Evolutionary conservation across 2,113 vertebrate species (phyloP).

Genomic region (Gnathochromis pfefferi): DNA sequence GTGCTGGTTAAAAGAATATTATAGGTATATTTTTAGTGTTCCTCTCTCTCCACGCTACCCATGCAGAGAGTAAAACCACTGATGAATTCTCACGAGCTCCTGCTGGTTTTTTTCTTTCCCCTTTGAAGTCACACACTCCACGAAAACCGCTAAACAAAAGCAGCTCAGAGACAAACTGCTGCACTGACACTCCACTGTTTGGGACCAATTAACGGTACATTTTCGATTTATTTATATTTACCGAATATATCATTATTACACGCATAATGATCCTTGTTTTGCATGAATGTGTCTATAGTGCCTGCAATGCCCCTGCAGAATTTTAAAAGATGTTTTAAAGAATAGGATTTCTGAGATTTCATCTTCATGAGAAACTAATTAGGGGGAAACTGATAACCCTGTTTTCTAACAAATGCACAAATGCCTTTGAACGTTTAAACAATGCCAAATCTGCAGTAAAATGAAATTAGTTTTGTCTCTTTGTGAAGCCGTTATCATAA

Average conservation of each 20-base stretch:
- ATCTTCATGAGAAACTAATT: background rate
- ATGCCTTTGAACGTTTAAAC: background rate
- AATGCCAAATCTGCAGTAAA: background rate
- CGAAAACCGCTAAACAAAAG: background rate
- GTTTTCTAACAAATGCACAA: background rate
- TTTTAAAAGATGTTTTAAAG: background rate
- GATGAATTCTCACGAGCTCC: conserved; percentile 7
- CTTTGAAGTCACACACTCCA: conserved; percentile 20
- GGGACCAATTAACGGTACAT: background rate
- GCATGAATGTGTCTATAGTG: background rate
- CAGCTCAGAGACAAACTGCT: background rate
- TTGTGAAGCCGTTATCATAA: background rate
- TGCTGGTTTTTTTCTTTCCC: background rate
- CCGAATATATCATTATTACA: background rate
- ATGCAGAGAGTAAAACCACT: conserved; percentile 17
- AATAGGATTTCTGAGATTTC: background rate
- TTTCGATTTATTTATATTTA: background rate
- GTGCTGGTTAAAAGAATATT: background rate
- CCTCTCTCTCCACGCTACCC: background rate
- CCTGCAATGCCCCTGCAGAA: background rate
- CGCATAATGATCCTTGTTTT: background rate
- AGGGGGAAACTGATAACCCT: background rate
- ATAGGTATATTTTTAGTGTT: conserved; percentile 13
- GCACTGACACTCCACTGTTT: background rate
- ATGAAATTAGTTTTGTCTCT: background rate